Base-by-base conservation (phyloP, 2,797 vertebrate genomes). In the Intellagama lesueurii region DNA sequence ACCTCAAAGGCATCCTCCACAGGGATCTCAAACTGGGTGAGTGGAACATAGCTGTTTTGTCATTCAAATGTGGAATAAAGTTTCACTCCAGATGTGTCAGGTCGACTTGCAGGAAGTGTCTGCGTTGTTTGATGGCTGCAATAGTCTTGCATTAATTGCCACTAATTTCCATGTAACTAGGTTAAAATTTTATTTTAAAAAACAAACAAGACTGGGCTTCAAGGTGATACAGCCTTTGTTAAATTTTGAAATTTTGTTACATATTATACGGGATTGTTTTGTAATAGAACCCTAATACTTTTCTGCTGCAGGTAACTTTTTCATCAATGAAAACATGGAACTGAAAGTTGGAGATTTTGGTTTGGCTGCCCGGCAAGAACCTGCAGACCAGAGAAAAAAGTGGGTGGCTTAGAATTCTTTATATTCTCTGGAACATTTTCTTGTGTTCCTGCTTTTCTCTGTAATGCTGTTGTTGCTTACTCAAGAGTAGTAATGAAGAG, bases 281-380 rank as follows among this genome's bases (percentile, higher is more conserved):
- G 66, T 35, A 17, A 64, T 4, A 82, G n/a, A 56, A n/a, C 16
- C 22, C 4, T 69, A 69, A 0, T 35, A 0, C 87, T 0, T 0
- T 93, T 88, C 75, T 72, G 66, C 91, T 91, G 76, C 93, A 99
- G 99, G 99, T 92, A 99, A 99, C 95, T 99, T 99, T 95, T 99
- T 99, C 97, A 97, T 99, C 95, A 99, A 98, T n/a, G 99, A 99
- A 95, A 98, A 98, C 96, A 99, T 99, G 99, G 99, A 99, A 89
- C 96, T 99, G 93, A 98, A 99, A 93, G 97, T 99, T 88, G 99
- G 99, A 73, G 99, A 99, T 95, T 99, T 99, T 32, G 99, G 99
- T 3, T 97, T 99, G 12, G 99, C 99, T 85, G 97, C 99, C 28
- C 98, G 98, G 78, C 97, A 98, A 94, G 98, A 99, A 90, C 97